phyloP scores from a whole-genome alignment of 2,888 invertebrate genomes.

The Acleris emargana region DNA sequence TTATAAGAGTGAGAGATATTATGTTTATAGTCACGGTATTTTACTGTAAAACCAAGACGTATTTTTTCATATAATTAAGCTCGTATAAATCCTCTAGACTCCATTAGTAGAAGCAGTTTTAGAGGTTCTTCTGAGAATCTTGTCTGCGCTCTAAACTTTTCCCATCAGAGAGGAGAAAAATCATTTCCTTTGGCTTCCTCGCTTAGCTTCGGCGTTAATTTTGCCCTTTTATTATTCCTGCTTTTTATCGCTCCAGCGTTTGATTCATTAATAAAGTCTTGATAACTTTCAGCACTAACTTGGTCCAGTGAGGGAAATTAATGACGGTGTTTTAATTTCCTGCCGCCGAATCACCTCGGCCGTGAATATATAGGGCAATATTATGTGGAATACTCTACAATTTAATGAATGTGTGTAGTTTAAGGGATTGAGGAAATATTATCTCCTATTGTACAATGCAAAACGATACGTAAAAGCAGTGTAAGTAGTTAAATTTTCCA shows the following conservation, averaged over 20 bases:
- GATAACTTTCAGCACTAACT: conserved; percentile 49
- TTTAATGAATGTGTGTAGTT: too few species aligned
- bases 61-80: conserved; percentile 35
- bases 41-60: background rate
- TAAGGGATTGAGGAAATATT: too few species aligned
- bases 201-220: conserved; percentile 45
- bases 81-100: conserved; percentile 42
- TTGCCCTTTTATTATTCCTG: conserved; percentile 48
- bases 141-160: conserved; percentile 54
- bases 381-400: too few species aligned
- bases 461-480: too few species aligned
- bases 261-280: conserved; percentile 54
- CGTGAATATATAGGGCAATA: background rate
- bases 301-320: conserved; percentile 49
- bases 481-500: too few species aligned
- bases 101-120: conserved; percentile 54
- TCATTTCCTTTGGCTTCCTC: conserved; percentile 54
- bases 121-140: conserved; percentile 55
- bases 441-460: too few species aligned
- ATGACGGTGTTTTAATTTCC: conserved; percentile 43
- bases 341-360: conserved; percentile 24
- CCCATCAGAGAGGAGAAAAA: conserved; percentile 55
- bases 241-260: conserved; percentile 51
- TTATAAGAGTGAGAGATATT: too few species aligned
- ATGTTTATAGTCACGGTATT: background rate